phyloP scores from a whole-genome alignment of 2,113 vertebrate species.

The Pelecanus crispus region DNA sequence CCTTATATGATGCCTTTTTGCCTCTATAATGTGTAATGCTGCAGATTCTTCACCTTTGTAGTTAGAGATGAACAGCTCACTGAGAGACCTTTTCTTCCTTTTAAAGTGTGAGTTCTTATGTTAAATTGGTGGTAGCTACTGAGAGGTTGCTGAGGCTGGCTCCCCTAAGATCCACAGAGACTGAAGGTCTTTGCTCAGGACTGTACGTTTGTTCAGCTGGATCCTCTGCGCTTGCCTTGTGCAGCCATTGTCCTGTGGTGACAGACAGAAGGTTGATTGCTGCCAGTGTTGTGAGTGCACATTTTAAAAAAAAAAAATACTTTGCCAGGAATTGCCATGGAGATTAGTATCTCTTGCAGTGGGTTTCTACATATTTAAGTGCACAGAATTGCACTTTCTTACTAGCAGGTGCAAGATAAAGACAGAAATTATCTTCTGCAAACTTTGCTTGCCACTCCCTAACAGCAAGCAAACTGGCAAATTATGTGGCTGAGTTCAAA shows the following conservation, averaged over 20 bases:
- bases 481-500: not conserved
- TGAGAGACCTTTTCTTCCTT: not conserved
- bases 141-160: not conserved
- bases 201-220: not conserved
- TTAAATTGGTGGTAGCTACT: not conserved
- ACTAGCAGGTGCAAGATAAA: not conserved
- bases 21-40: not conserved
- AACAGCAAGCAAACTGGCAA: not conserved
- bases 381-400: not conserved
- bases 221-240: not conserved
- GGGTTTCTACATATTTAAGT: not conserved
- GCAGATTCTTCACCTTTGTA: not conserved
- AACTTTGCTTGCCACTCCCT: not conserved
- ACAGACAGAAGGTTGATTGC: not conserved
- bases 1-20: not conserved
- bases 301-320: not conserved
- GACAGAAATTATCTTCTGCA: not conserved
- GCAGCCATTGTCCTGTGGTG: not conserved
- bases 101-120: not conserved
- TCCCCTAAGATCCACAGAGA: not conserved
- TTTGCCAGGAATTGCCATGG: not conserved
- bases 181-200: not conserved
- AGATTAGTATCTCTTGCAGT: not conserved
- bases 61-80: not conserved
- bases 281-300: not conserved